A percentile compares a stretch with the other conserved stretches of the same genome.
phyloP scores from a whole-genome alignment of 2,113 vertebrate species.

The Megaptera novaeangliae region DNA sequence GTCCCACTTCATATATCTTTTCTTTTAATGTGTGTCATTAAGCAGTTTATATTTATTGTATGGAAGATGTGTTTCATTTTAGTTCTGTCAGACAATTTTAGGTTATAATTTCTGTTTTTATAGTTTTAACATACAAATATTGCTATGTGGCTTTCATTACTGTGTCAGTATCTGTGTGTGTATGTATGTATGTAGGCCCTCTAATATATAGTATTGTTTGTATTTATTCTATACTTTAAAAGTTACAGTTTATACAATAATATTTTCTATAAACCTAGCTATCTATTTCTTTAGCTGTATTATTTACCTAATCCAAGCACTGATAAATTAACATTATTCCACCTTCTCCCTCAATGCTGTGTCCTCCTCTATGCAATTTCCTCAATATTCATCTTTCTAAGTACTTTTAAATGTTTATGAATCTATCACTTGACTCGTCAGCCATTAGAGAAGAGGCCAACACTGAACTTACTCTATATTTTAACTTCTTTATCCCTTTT shows the following conservation, averaged over 20 bases:
- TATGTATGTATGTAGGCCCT: fast-evolving
- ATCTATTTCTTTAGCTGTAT: background rate
- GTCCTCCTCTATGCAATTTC: background rate
- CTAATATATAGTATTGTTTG: background rate
- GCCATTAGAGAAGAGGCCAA: background rate
- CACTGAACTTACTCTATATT: background rate
- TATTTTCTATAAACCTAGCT: background rate
- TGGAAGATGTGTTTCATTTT: background rate
- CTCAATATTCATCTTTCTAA: background rate
- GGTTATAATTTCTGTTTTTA: background rate
- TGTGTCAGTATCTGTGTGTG: background rate
- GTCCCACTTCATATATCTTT: background rate
- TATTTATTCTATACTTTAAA: background rate
- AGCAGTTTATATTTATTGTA: background rate
- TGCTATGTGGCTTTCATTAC: background rate
- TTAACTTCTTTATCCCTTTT: background rate
- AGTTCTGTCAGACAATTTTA: background rate
- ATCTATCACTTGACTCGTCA: background rate
- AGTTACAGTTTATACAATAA: background rate
- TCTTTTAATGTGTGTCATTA: background rate
- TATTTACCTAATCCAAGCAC: background rate
- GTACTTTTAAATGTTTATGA: background rate
- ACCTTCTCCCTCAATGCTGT: too few species aligned
- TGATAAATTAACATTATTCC: background rate
- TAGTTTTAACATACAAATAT: background rate